These are phyloP conservation scores for Syngnathoides biaculeatus DNA, from an alignment of 2,113 vertebrate genomes.

Conservation along the genomic window DNA sequence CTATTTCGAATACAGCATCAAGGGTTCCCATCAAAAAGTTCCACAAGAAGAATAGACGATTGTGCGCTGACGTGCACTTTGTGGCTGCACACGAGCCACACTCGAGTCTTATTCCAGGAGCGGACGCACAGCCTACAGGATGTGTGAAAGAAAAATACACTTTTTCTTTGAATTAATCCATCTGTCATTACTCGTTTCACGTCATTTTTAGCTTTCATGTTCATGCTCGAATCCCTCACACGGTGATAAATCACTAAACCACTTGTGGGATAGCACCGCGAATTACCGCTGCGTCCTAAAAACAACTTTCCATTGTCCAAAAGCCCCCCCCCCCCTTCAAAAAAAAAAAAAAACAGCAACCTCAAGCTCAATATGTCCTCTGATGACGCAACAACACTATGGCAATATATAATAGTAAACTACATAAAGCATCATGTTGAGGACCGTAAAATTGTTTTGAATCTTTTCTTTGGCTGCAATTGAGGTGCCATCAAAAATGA, in stretches of 20 bases:
- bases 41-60: constrained; percentile 38
- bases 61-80: constrained; percentile 47
- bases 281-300: constrained; percentile 47
- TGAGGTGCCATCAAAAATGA: too few species aligned
- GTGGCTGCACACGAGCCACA: constrained; percentile 49
- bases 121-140: constrained; percentile 4
- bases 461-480: too few species aligned
- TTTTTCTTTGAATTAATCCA: constrained; percentile 2
- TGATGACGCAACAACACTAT: constrained; percentile 58
- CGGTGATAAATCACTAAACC: constrained; percentile 39
- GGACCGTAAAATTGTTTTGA: constrained; percentile 23
- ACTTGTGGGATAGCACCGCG: constrained; percentile 34
- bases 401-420: constrained; percentile 46
- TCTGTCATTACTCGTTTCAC: not conserved
- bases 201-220: not conserved
- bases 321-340: constrained; percentile 9
- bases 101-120: constrained; percentile 52
- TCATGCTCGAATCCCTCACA: constrained; percentile 12
- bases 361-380: constrained; percentile 46
- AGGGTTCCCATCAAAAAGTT: constrained; percentile 48
- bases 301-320: constrained; percentile 57
- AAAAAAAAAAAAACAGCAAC: not conserved
- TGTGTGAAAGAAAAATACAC: constrained; percentile 1
- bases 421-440: constrained; percentile 11
- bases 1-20: constrained; percentile 47